Evolutionary conservation across 2,888 invertebrate species (phyloP), one percentile per base, ranked within the genome.

Genomic region (Fragum sueziense): DNA sequence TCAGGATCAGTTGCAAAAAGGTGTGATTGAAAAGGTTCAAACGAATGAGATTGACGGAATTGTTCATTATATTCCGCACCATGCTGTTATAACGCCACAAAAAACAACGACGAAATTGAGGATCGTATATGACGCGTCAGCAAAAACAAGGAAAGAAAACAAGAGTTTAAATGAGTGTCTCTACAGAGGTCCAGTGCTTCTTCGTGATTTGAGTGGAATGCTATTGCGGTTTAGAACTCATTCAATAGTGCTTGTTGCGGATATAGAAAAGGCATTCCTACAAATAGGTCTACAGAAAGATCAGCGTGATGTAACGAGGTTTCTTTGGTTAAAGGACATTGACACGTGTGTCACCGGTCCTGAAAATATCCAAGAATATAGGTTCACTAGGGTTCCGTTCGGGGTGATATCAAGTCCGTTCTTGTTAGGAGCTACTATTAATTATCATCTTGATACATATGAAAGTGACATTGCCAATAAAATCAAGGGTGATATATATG

Each of bases 261-360:
- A 80, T 31, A 75, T 72, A 11, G 68, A 68, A 41, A 68, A 79
- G 33, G 68, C 68, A 11, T 72, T 81, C 37, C 29, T 78, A 2
- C 81, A 81, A 51, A 62, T 74, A 37, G 76, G 68, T 14, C 47
- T 76, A 17, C 78, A 82, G 52, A 27, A 62, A 52, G n/a, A 31
- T 20, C 61, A 82, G 34, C 57, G 78, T 33, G 79, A 82, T 72
- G 74, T 70, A 1, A 79, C 82, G 7, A 22, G 76, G 29, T 79
- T 82, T n/a, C n/a, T 51, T 20, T 79, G 7, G 82, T 41, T 82
- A 4, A 79, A 77, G 33, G 68, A 82, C n/a, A n/a, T n/a, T n/a
- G n/a, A n/a, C n/a, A n/a, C n/a, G n/a, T n/a, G n/a, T n/a, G n/a
- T n/a, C n/a, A n/a, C n/a, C n/a, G n/a, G n/a, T n/a, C n/a, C n/a